Evolutionary conservation across 2,797 vertebrate species (phyloP).

Genomic region (Ispidina lecontei): DNA sequence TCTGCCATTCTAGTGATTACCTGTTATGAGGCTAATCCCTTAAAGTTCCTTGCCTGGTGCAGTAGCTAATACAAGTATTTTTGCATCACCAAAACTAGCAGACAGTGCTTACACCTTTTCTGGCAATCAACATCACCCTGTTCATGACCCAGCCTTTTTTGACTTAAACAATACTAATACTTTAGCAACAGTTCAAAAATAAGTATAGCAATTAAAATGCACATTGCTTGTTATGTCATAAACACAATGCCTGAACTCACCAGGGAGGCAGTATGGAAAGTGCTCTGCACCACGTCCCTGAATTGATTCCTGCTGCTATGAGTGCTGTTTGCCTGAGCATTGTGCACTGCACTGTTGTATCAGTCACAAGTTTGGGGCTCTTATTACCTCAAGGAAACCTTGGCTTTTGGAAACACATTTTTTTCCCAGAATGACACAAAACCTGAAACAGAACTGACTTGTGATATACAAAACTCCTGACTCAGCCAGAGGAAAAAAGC

Average conservation of each 20-base stretch:
- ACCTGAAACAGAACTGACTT: background rate
- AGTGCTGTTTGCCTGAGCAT: background rate
- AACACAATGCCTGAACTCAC: constrained; percentile 36
- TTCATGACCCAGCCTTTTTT: background rate
- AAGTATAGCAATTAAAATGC: constrained; percentile 16
- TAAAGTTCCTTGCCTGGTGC: background rate
- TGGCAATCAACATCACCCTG: background rate
- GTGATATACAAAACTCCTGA: background rate
- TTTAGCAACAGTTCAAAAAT: background rate
- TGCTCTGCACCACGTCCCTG: background rate
- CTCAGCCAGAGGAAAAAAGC: background rate
- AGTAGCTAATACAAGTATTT: background rate
- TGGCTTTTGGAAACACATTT: constrained; percentile 8
- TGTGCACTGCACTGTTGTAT: background rate
- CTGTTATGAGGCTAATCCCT: background rate
- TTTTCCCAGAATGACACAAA: background rate
- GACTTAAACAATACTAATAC: background rate
- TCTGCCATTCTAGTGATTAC: background rate
- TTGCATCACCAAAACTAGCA: background rate
- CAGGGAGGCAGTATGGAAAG: constrained; percentile 12
- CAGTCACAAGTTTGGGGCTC: constrained; percentile 16
- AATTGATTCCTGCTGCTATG: constrained; percentile 19
- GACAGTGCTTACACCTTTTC: background rate
- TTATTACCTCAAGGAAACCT: background rate
- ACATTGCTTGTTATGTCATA: background rate